These are phyloP conservation scores for Psittacara wagleri DNA, from an alignment of 2,113 vertebrate genomes.

Conservation along the genomic window DNA sequence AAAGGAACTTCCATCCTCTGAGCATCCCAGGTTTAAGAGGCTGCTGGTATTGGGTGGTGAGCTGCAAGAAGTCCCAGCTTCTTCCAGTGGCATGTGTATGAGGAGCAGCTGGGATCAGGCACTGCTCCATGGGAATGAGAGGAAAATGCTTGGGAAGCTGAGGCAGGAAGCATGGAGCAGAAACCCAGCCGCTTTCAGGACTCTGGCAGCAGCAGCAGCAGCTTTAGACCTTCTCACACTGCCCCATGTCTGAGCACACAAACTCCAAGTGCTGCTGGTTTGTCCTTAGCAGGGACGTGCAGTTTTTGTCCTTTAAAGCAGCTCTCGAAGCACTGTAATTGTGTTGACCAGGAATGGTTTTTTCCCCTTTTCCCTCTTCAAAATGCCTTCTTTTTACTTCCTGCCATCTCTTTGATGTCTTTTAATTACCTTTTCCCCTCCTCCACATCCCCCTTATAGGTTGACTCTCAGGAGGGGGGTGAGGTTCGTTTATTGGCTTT, in stretches of 20 bases:
- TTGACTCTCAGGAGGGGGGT: neutral
- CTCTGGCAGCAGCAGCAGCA: neutral
- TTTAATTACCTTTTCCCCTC: neutral
- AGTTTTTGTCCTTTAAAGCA: neutral
- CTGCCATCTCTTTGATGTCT: slow-evolving; percentile 1
- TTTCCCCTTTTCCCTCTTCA: neutral
- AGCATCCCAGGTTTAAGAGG: neutral
- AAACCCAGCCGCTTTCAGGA: neutral
- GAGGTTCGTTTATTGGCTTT: neutral
- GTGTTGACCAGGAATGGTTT: neutral
- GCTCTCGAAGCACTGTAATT: neutral
- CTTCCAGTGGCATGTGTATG: neutral
- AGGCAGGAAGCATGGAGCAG: neutral
- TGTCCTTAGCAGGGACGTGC: neutral
- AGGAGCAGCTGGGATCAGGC: neutral
- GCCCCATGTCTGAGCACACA: neutral
- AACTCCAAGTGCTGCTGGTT: neutral
- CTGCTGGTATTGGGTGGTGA: neutral
- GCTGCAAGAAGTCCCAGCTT: neutral
- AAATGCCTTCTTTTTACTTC: neutral
- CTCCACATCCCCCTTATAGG: neutral
- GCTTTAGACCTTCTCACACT: neutral
- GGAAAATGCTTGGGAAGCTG: neutral
- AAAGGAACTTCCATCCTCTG: neutral
- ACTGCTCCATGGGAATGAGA: neutral